Evolutionary conservation across 2,113 vertebrate genomes (phyloP).

Genomic region (Barbus barbus): DNA sequence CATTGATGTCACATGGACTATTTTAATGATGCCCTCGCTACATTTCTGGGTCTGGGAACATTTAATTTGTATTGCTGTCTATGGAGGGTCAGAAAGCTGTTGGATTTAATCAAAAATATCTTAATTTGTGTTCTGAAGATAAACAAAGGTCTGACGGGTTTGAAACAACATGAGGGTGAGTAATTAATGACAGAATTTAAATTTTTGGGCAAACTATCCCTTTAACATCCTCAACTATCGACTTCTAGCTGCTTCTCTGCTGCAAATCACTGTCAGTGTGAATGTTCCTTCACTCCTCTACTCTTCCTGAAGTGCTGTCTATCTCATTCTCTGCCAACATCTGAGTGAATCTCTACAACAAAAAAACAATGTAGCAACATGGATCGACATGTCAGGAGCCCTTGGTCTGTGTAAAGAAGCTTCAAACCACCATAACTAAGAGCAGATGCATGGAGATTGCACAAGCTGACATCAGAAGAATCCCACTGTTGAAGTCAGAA

Average conservation of each 20-base stretch:
- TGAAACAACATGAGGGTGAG: too few relatives aligned
- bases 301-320: background rate
- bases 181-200: too few relatives aligned
- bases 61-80: too few relatives aligned
- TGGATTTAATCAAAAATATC: too few relatives aligned
- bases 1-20: too few relatives aligned
- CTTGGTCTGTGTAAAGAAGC: slow-evolving; percentile 1
- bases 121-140: too few relatives aligned
- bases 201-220: too few relatives aligned
- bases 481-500: slow-evolving; percentile 26
- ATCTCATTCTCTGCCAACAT: background rate
- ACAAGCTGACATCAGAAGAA: slow-evolving; percentile 41
- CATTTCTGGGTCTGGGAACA: too few relatives aligned
- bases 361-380: slow-evolving; percentile 31
- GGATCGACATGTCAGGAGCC: slow-evolving; percentile 31
- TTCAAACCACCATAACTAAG: slow-evolving; percentile 42
- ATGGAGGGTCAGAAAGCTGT: too few relatives aligned
- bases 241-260: background rate
- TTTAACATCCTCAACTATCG: background rate
- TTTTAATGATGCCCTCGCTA: too few relatives aligned
- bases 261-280: background rate
- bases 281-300: too few relatives aligned
- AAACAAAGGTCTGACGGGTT: too few relatives aligned
- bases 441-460: slow-evolving; percentile 49
- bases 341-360: slow-evolving; percentile 30